Conservation (phyloP, 1,140 invertebrate species). For the Drosophila pruinosa region DNA sequence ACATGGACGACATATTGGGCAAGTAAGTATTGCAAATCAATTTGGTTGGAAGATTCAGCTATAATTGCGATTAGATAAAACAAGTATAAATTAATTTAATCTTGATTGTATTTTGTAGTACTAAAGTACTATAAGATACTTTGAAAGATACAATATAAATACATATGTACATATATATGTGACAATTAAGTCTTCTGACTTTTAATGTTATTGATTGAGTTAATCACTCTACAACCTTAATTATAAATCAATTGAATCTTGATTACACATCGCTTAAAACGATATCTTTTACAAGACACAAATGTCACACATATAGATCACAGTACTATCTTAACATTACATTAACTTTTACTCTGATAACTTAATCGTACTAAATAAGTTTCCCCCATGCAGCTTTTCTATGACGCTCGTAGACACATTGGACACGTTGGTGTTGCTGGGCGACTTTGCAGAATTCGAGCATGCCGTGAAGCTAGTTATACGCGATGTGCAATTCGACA, state of each 20-base stretch:
- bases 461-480: conserved; percentile 94
- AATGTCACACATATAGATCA: no score
- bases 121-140: no score
- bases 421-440: conserved; percentile 96
- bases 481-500: conserved; percentile 94
- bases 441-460: conserved; percentile 97
- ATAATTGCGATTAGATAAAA: conserved; percentile 15
- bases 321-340: background rate
- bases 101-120: no score
- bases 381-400: conserved; percentile 98
- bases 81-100: background rate
- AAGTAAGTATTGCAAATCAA: conserved; percentile 88
- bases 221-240: no score
- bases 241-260: background rate
- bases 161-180: no score
- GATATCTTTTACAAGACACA: background rate
- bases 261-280: background rate
- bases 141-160: no score
- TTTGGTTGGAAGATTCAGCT: no score
- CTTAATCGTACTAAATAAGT: no score
- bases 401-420: conserved; percentile 97
- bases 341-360: background rate
- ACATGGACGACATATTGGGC: conserved; percentile 97
- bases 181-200: no score
- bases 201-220: no score